These are phyloP conservation scores for Squalus acanthias DNA, from an alignment of 2,797 vertebrate genomes.

Conservation along the genomic window DNA sequence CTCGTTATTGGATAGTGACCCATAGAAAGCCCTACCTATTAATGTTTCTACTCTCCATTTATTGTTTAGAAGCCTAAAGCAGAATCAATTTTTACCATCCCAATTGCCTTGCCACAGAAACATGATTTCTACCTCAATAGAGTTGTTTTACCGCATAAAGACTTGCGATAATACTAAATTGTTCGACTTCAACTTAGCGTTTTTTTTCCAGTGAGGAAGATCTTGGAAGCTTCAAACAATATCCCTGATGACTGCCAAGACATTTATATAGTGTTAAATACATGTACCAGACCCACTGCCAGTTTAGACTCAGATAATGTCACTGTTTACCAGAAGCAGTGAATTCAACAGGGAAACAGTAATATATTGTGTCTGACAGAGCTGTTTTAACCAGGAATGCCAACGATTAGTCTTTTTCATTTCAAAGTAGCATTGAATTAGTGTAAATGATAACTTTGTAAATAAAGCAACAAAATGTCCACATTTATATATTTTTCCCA, in stretches of 20 bases:
- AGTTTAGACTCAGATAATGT: not conserved
- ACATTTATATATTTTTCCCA: not conserved
- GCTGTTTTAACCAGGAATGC: not conserved
- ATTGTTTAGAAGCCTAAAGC: not conserved
- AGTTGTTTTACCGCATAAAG: not conserved
- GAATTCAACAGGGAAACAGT: not conserved
- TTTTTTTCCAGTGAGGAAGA: not conserved
- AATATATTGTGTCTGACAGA: not conserved
- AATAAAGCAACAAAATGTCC: not conserved
- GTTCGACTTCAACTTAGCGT: not conserved
- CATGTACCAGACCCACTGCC: not conserved
- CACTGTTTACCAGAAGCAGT: not conserved
- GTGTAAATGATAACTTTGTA: not conserved
- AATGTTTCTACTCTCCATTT: not conserved
- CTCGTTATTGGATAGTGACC: not conserved
- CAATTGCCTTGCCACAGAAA: not conserved
- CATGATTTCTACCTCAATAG: not conserved
- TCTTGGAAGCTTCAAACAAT: not conserved
- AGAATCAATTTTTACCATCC: not conserved
- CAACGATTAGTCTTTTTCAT: not conserved
- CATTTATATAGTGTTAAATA: constrained; percentile 17
- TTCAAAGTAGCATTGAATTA: not conserved
- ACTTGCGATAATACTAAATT: not conserved
- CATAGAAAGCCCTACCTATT: too few relatives aligned
- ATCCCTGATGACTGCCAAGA: not conserved